These are phyloP conservation scores for Nematopogon swammerdamellus DNA, from an alignment of 2,888 invertebrate genomes.

Conservation along the genomic window DNA sequence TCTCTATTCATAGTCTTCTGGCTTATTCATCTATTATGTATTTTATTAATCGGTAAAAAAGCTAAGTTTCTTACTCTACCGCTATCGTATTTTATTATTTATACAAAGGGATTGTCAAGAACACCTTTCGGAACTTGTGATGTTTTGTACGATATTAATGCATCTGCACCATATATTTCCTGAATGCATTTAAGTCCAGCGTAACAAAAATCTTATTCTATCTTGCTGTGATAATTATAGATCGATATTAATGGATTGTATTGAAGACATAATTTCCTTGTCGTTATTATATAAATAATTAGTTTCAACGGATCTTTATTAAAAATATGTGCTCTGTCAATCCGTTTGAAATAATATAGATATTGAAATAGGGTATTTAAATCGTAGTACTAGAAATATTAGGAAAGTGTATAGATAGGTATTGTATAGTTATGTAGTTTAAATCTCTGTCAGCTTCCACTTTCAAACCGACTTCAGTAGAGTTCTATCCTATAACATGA, in stretches of 20 bases:
- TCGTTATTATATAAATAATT: slow-evolving; percentile 40
- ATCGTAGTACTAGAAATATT: neutral
- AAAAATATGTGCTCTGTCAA: neutral
- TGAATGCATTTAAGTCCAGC: no score
- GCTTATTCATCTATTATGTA: neutral
- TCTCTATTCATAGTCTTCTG: neutral
- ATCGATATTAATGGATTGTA: slow-evolving; percentile 4
- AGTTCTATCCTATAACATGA: slow-evolving; percentile 43
- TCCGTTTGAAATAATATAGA: neutral
- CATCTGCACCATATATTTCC: no score
- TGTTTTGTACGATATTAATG: no score
- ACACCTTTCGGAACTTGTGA: no score
- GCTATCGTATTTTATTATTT: neutral
- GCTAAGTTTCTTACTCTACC: neutral
- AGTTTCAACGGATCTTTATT: no score
- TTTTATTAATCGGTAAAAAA: neutral
- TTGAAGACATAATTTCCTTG: slow-evolving; percentile 36
- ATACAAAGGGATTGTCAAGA: neutral
- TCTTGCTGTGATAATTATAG: no score
- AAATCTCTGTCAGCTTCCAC: slow-evolving; percentile 17
- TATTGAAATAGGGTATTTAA: no score
- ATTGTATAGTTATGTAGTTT: slow-evolving; percentile 4
- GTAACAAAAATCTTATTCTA: no score
- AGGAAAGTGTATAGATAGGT: neutral
- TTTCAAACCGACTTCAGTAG: slow-evolving; percentile 5